Conservation (phyloP, 2,888 invertebrate species). For the Rugalucina vietnamica region DNA sequence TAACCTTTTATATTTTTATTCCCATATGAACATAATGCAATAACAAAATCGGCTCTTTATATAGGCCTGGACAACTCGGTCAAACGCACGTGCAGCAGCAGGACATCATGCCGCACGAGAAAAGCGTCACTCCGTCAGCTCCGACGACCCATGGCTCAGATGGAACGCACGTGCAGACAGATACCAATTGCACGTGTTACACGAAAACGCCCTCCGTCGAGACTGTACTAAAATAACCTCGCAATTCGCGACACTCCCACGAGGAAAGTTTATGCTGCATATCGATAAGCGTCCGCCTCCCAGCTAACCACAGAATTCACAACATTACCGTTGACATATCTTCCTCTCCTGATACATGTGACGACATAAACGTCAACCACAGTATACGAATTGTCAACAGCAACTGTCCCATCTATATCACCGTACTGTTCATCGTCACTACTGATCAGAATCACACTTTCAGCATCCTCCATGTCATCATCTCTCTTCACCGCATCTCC, state of each 20-base stretch:
- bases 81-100: too few species aligned
- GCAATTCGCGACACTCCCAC: slow-evolving; percentile 8
- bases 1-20: too few species aligned
- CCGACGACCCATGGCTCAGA: too few species aligned
- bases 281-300: neutral
- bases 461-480: neutral
- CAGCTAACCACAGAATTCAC: neutral
- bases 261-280: neutral
- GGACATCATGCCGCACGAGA: too few species aligned
- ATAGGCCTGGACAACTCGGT: too few species aligned
- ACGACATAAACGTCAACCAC: neutral
- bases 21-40: too few species aligned
- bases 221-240: neutral
- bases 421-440: neutral
- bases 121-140: too few species aligned
- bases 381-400: neutral
- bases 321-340: neutral
- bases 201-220: too few species aligned
- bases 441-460: neutral
- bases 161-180: too few species aligned
- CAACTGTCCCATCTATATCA: neutral
- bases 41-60: too few species aligned
- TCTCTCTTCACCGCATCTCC: neutral
- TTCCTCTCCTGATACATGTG: neutral
- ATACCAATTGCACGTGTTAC: too few species aligned